Evolutionary conservation across 1,140 invertebrate genomes (phyloP), one percentile per base, ranked within the genome.

Genomic region (Caenorhabditis inopinata): DNA sequence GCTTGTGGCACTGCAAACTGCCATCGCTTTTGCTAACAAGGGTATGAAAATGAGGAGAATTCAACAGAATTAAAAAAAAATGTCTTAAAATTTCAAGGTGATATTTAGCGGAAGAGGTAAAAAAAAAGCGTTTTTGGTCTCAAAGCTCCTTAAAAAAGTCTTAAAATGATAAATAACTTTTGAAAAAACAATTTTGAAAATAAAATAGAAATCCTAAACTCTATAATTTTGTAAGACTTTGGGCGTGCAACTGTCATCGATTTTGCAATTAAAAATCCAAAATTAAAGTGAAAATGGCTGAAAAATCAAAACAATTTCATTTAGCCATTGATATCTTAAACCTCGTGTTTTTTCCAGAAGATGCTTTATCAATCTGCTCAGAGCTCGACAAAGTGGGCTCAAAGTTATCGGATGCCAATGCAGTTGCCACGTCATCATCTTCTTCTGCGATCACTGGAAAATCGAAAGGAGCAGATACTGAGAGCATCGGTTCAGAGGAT

Each of bases 401-500:
- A 1, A 29, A 48, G 14, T 11, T 18, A 0, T 18, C n/a, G 32
- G 73, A 48, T 27, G 2, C 23, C 21, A 48, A 25, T 47, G 5
- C 46, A 27, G 42, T 47, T 7, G 23, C 21, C 27, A 29, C 42
- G 42, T 27, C 73, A 47, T 75, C 42, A 32, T 68, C 58, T 18
- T 38, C 73, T 1, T 47, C 73, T n/a, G 53, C 16, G 25, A 21
- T 35, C 9, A 5, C 7, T 47, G 77, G 77, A 25, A 35, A 35
- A 32, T 18, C 32, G 1, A 35, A 42, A 35, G 27, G 53, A 79
- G 18, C 49, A 9, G 80, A 82, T 38, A 82, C 77, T 11, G 62
- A 74, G 23, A 79, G 81, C 18, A 51, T 62, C 1, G 35, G 35
- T 2, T 74, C 79, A 16, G 76, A 82, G 14, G 81, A 82, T 45